phyloP scores from a whole-genome alignment of 2,888 invertebrate species.

The Stenurella melanura region DNA sequence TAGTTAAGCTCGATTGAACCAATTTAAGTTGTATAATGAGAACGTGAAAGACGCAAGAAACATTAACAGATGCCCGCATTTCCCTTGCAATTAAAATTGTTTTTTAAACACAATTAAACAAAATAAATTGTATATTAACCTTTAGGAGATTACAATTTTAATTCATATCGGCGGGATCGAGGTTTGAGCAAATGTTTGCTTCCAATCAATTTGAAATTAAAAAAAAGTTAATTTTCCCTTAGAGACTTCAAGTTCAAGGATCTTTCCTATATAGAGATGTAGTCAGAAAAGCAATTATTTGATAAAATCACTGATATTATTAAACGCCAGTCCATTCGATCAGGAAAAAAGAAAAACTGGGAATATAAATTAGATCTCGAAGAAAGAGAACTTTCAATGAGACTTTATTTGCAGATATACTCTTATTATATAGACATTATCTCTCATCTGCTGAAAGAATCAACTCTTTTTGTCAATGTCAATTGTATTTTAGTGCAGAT shows the following conservation, averaged over 20 bases:
- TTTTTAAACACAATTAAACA: neutral
- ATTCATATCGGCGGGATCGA: neutral
- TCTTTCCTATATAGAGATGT: neutral
- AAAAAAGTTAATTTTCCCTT: neutral
- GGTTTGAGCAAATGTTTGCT: neutral
- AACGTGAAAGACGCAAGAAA: neutral
- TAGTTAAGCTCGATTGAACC: neutral
- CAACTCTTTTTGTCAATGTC: too few species aligned
- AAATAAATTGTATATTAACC: neutral
- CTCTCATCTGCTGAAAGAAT: too few species aligned
- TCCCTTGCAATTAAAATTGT: neutral
- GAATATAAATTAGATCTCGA: neutral
- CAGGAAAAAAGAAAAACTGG: neutral
- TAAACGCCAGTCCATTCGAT: neutral
- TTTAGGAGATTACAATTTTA: neutral
- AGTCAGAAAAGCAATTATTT: constrained; percentile 6
- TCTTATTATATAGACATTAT: too few species aligned
- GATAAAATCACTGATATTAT: constrained; percentile 3
- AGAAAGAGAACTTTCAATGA: neutral
- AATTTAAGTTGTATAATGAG: neutral
- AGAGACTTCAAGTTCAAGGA: neutral
- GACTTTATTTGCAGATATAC: too few species aligned
- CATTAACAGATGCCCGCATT: neutral
- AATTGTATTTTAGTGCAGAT: too few species aligned
- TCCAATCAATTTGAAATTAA: constrained; percentile 3